phyloP scores from a whole-genome alignment of 1,140 invertebrate genomes.

The Diuraphis noxia region DNA sequence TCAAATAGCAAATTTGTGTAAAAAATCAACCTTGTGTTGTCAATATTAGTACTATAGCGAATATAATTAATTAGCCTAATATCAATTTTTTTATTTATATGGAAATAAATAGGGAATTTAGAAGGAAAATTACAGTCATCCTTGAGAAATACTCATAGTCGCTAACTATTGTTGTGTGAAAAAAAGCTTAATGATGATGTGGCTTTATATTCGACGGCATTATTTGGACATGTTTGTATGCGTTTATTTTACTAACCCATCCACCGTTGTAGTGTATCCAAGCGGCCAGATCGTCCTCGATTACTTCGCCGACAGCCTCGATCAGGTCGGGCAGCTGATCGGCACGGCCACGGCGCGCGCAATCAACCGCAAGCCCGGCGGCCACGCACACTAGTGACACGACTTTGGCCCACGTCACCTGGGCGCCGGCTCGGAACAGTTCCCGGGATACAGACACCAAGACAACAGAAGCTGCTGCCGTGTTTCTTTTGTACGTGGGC shows the following conservation, averaged over 20 bases:
- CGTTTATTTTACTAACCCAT: slow-evolving; percentile 65
- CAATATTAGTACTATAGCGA: no score
- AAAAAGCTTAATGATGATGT: no score
- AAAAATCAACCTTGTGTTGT: no score
- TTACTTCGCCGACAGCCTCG: slow-evolving; percentile 66
- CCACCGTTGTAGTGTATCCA: slow-evolving; percentile 75
- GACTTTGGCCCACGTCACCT: slow-evolving; percentile 72
- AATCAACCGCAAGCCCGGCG: slow-evolving; percentile 72
- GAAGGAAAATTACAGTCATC: neutral
- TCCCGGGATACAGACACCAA: slow-evolving; percentile 64
- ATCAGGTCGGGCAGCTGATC: slow-evolving; percentile 69
- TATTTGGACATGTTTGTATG: no score
- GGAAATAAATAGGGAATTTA: neutral
- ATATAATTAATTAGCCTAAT: no score
- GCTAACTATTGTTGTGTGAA: no score
- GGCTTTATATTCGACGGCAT: no score
- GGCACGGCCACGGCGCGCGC: slow-evolving; percentile 68
- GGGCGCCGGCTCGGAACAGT: slow-evolving; percentile 54
- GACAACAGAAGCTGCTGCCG: slow-evolving; percentile 63
- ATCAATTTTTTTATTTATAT: no score
- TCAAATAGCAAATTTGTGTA: no score
- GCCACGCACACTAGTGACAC: slow-evolving; percentile 71
- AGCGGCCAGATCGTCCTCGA: slow-evolving; percentile 69
- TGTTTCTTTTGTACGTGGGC: neutral
- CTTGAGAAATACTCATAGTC: no score